A percentile compares a stretch with the other conserved stretches of the same genome.
These are phyloP conservation scores for Torymus aiolomorphi DNA, from an alignment of 2,888 invertebrate species.

Conservation along the genomic window DNA sequence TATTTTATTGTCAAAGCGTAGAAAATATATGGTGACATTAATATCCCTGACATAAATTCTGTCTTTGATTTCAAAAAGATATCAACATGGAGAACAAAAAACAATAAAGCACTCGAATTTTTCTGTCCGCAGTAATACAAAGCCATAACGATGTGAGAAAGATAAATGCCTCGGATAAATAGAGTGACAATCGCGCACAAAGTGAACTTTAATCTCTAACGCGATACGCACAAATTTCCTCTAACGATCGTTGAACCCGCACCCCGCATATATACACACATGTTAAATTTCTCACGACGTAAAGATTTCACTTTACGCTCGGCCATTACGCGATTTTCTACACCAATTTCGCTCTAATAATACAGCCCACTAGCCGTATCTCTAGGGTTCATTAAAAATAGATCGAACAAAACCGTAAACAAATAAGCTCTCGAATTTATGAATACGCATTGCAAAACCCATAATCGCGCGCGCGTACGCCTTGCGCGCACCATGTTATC, in stretches of 20 bases:
- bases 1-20: constrained; percentile 21
- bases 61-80: constrained; percentile 21
- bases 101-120: constrained; percentile 18
- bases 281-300: no score
- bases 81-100: constrained; percentile 25
- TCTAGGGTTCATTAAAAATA: background rate
- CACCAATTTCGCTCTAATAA: no score
- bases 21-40: constrained; percentile 21
- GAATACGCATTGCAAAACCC: constrained; percentile 30
- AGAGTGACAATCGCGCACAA: background rate
- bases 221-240: no score
- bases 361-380: no score
- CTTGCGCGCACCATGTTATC: constrained; percentile 12
- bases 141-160: background rate
- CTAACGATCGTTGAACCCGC: no score
- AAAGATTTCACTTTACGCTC: no score
- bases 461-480: background rate
- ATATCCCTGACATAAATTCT: constrained; percentile 14
- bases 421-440: constrained; percentile 28
- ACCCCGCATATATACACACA: no score
- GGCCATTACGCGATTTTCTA: no score
- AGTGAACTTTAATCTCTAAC: no score
- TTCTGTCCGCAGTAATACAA: background rate
- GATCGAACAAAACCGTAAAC: background rate
- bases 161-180: constrained; percentile 21